Conservation (phyloP, 2,797 vertebrate genomes). For the Melanotaenia trifasciata region DNA sequence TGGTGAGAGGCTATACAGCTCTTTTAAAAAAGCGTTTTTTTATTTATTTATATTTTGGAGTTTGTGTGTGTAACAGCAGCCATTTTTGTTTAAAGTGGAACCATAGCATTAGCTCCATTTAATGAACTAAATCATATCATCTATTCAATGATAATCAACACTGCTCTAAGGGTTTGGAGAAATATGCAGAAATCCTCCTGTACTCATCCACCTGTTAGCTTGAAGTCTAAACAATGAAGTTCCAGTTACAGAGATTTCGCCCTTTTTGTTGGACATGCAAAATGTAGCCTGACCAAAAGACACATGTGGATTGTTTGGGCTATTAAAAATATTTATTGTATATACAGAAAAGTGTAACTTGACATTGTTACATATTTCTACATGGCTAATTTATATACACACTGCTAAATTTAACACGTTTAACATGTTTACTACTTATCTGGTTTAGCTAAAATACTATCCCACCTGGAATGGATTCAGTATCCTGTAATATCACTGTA, state of each 20-base stretch:
- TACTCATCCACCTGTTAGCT: conserved; percentile 1
- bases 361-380: background rate
- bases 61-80: background rate
- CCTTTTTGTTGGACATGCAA: conserved; percentile 13
- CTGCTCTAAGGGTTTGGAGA: background rate
- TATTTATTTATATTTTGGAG: background rate
- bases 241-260: background rate
- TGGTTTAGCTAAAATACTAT: too few relatives aligned
- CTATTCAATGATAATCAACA: background rate
- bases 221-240: background rate
- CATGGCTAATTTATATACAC: conserved; percentile 5
- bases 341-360: too few relatives aligned
- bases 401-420: too few relatives aligned
- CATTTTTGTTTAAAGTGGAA: conserved; percentile 3
- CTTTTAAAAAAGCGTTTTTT: conserved; percentile 13
- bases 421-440: too few relatives aligned
- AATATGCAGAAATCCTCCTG: background rate
- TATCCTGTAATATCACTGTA: too few relatives aligned
- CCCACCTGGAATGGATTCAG: too few relatives aligned
- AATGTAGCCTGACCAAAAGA: background rate
- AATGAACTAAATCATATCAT: background rate
- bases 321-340: too few relatives aligned
- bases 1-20: conserved; percentile 1
- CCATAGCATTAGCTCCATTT: background rate
- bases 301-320: background rate